Evolutionary conservation across 2,797 vertebrate species (phyloP).

Genomic region (Loris lydekkerianus): DNA sequence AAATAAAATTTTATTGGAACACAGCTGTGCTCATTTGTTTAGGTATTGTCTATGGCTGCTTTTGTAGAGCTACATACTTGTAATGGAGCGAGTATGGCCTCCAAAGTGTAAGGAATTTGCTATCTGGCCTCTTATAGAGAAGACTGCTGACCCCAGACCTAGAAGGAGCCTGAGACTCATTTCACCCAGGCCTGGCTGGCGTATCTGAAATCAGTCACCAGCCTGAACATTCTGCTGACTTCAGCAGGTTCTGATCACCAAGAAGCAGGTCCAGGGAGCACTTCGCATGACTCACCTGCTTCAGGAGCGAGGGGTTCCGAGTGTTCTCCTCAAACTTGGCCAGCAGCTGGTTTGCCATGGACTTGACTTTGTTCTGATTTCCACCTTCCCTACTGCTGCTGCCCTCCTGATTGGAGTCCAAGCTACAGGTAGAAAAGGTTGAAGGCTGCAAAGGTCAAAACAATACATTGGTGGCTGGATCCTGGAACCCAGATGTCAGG

Average conservation of each 20-base stretch:
- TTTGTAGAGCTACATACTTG: neutral
- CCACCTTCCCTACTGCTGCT: slow-evolving; percentile 89
- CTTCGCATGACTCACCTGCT: slow-evolving; percentile 91
- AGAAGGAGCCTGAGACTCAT: neutral
- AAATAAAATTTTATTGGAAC: slow-evolving; percentile 63
- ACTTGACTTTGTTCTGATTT: slow-evolving; percentile 96
- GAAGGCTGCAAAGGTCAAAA: slow-evolving; percentile 88
- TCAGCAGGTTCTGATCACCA: neutral
- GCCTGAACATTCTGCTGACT: neutral
- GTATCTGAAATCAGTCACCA: neutral
- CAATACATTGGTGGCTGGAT: neutral
- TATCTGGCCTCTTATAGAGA: neutral
- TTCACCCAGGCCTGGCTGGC: neutral
- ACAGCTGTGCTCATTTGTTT: neutral
- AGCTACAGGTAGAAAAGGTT: slow-evolving; percentile 88
- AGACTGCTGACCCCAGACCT: neutral
- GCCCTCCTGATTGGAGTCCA: slow-evolving; percentile 85
- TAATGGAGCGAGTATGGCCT: neutral
- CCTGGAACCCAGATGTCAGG: neutral
- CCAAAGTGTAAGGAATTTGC: neutral
- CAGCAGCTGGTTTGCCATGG: slow-evolving; percentile 95
- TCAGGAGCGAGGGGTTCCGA: slow-evolving; percentile 88
- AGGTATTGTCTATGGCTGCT: neutral
- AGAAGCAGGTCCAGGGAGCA: neutral
- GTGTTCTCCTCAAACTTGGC: slow-evolving; percentile 97